Percentiles rank a stretch among this genome's conserved stretches.
phyloP scores from a whole-genome alignment of 1,140 invertebrate genomes.

The Drosophila persimilis region DNA sequence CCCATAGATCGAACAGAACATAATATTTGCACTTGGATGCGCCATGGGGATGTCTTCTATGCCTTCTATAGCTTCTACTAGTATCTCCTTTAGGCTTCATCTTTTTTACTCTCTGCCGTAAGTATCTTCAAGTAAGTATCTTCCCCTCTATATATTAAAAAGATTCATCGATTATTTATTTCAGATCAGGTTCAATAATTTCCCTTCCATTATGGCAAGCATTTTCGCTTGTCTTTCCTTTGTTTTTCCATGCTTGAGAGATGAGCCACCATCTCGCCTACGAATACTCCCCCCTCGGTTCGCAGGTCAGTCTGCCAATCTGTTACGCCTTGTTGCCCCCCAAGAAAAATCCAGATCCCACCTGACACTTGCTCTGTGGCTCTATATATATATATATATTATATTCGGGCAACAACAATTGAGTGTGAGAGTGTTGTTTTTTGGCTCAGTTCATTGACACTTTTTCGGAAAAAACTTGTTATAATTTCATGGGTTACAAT shows the following conservation, averaged over 20 bases:
- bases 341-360: constrained; percentile 6
- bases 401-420: constrained; percentile 6
- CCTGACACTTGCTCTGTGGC: constrained; percentile 20
- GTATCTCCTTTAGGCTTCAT: no score
- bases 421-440: constrained; percentile 29
- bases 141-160: no score
- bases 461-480: constrained; percentile 43
- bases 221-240: neutral
- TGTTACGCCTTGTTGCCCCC: constrained; percentile 33
- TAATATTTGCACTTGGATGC: no score
- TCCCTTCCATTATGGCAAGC: constrained; percentile 5
- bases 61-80: no score
- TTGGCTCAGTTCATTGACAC: constrained; percentile 71
- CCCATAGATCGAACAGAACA: no score
- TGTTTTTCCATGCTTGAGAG: constrained; percentile 38
- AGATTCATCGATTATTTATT: no score
- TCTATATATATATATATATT: neutral
- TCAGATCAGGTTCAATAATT: no score
- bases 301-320: constrained; percentile 20
- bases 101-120: no score
- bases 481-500: constrained; percentile 56
- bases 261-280: neutral
- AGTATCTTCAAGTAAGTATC: no score
- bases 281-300: neutral
- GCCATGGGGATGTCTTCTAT: no score